Evolutionary conservation across 2,797 vertebrate species (phyloP).

Genomic region (Botia kubotai): DNA sequence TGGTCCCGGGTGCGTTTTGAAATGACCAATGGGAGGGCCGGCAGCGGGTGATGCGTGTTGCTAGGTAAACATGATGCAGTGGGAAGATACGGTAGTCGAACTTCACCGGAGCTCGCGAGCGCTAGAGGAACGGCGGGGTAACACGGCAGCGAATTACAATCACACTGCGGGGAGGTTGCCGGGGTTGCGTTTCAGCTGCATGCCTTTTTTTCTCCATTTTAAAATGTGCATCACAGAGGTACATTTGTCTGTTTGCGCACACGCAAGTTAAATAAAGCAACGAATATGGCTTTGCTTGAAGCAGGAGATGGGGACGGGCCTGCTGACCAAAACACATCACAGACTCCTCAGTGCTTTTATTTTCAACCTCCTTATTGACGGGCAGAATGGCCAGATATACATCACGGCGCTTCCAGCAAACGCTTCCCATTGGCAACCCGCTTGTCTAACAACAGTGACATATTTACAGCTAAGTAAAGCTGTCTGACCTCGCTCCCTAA

Average conservation of each 20-base stretch:
- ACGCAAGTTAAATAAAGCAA: constrained; percentile 52
- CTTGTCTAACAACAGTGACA: constrained; percentile 61
- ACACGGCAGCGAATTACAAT: constrained; percentile 71
- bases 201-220: constrained; percentile 29
- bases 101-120: constrained; percentile 76
- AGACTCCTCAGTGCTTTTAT: constrained; percentile 65
- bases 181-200: constrained; percentile 64
- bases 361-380: constrained; percentile 66
- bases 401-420: constrained; percentile 61
- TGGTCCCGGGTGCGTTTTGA: constrained; percentile 84
- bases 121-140: constrained; percentile 73
- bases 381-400: constrained; percentile 69
- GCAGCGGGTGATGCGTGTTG: constrained; percentile 90
- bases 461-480: constrained; percentile 66
- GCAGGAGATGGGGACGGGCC: constrained; percentile 25
- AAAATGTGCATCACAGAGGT: constrained; percentile 44
- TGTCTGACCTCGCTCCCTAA: constrained; percentile 59
- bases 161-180: constrained; percentile 68
- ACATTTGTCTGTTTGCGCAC: constrained; percentile 37
- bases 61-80: constrained; percentile 92
- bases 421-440: constrained; percentile 63
- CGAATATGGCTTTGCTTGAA: constrained; percentile 30
- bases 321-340: constrained; percentile 55
- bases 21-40: constrained; percentile 88
- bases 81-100: constrained; percentile 89